Conservation (phyloP, 2,113 vertebrate species). For the Phrynosoma blainvillii region DNA sequence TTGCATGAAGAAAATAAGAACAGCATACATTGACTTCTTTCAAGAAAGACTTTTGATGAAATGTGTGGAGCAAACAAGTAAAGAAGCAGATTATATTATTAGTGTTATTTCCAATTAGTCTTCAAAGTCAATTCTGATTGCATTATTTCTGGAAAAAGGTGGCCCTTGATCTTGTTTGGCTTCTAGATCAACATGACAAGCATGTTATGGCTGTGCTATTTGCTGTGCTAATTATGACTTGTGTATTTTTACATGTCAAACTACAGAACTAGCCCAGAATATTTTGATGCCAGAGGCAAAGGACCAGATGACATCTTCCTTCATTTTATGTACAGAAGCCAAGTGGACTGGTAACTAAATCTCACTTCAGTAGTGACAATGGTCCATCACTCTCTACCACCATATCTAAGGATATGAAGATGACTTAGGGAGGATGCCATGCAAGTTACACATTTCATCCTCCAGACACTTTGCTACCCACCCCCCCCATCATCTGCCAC, state of each 20-base stretch:
- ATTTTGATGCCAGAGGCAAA: background rate
- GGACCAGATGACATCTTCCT: background rate
- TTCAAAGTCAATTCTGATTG: background rate
- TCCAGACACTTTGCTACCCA: too few relatives aligned
- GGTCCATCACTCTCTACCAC: background rate
- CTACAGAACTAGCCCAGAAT: too few relatives aligned
- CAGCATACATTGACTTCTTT: background rate
- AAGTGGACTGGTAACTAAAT: background rate
- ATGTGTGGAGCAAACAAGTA: background rate
- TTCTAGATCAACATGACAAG: background rate
- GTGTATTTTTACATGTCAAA: background rate
- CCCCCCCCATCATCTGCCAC: too few relatives aligned
- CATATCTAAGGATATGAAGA: too few relatives aligned
- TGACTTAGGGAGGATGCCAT: too few relatives aligned
- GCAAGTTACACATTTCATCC: too few relatives aligned
- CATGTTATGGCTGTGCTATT: background rate
- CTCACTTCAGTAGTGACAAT: background rate
- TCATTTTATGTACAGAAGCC: background rate
- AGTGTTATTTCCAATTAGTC: background rate
- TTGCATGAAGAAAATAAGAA: background rate
- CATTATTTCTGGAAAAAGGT: background rate
- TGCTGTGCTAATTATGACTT: conserved; percentile 1
- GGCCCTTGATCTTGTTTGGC: background rate
- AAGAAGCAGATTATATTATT: background rate
- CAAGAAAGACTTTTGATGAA: background rate